phyloP scores from a whole-genome alignment of 2,888 invertebrate genomes.

The Sacculina carcini region DNA sequence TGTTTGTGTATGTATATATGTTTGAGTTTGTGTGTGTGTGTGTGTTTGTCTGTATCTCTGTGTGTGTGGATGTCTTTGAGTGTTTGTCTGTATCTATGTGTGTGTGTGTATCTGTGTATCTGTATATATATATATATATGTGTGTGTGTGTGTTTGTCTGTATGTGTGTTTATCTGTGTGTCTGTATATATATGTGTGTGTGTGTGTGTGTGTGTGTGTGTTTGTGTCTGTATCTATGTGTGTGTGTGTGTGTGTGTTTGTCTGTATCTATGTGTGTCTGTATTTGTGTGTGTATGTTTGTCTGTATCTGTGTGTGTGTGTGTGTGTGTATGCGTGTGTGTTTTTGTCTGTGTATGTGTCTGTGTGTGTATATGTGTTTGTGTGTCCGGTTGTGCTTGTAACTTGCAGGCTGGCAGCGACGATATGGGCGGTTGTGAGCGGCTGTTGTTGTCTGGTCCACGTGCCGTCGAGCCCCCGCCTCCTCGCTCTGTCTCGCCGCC shows the following conservation, averaged over 20 bases:
- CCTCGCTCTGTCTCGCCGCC: slow-evolving; percentile 53
- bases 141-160: background rate
- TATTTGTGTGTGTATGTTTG: background rate
- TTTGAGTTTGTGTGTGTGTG: background rate
- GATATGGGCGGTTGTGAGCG: background rate
- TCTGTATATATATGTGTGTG: slow-evolving; percentile 1
- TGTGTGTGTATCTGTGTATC: background rate
- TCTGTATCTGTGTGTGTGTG: background rate
- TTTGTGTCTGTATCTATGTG: background rate
- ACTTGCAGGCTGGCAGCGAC: slow-evolving; percentile 1
- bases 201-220: slow-evolving; percentile 6
- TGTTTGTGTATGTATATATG: background rate
- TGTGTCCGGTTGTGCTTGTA: background rate
- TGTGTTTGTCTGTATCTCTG: background rate
- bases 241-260: background rate
- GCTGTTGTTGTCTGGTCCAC: slow-evolving; percentile 31
- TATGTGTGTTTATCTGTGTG: background rate
- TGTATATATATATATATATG: no score
- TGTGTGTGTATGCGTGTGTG: background rate
- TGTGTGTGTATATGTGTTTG: background rate
- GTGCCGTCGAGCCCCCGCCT: slow-evolving; percentile 36
- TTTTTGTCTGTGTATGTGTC: background rate
- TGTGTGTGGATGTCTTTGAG: background rate
- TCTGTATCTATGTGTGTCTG: no score
- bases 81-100: background rate